phyloP scores from a whole-genome alignment of 2,113 vertebrate species.

The Cygnus atratus region DNA sequence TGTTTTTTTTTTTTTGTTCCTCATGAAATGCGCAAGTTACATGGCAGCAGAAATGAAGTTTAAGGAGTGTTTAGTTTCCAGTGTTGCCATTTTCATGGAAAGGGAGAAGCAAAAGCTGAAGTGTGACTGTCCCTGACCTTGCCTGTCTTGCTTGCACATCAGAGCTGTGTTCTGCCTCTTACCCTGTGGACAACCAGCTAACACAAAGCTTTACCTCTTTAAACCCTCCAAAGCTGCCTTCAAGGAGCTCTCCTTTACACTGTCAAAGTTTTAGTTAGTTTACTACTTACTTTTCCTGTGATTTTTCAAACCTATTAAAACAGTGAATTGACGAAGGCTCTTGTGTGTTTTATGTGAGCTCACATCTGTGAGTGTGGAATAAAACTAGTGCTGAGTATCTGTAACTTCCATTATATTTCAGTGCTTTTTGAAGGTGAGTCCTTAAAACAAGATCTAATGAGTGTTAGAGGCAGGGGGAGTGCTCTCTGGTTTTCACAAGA shows the following conservation, averaged over 20 bases:
- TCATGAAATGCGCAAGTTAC: neutral
- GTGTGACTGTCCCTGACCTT: neutral
- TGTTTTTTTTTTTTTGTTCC: neutral
- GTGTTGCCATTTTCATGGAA: neutral
- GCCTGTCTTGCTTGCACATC: neutral
- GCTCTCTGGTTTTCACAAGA: conserved; percentile 7
- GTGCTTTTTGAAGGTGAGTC: neutral
- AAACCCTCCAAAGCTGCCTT: neutral
- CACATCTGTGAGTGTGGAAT: neutral
- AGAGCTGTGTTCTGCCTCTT: neutral
- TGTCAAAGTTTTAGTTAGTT: neutral
- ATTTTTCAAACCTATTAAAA: neutral
- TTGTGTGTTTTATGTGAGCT: neutral
- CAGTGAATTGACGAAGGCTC: neutral
- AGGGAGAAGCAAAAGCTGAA: neutral
- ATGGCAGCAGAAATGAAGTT: neutral
- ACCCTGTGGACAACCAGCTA: neutral
- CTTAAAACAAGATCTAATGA: neutral
- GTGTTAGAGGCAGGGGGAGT: neutral
- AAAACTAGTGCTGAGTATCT: neutral
- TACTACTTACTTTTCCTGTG: neutral
- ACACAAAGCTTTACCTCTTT: neutral
- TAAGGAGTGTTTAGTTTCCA: neutral
- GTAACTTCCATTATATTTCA: neutral
- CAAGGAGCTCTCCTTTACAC: neutral